Conservation (phyloP, 2,888 invertebrate species). For the Andrena haemorrhoa region DNA sequence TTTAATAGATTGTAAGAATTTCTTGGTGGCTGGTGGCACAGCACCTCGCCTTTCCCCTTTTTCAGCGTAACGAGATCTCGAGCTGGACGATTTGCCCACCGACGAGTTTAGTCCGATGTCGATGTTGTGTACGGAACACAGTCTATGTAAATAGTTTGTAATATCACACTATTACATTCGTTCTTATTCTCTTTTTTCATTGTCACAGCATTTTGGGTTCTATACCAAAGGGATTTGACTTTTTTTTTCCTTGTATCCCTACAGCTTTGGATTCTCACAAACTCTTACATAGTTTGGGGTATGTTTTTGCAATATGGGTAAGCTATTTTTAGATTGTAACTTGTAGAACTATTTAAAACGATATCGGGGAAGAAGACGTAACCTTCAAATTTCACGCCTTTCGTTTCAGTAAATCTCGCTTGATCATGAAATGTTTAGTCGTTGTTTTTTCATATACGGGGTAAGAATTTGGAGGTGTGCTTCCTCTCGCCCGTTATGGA, state of each 20-base stretch:
- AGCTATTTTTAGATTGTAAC: constrained; percentile 74
- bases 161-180: constrained; percentile 58
- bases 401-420: neutral
- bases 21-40: constrained; percentile 66
- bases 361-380: constrained; percentile 72
- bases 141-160: constrained; percentile 77
- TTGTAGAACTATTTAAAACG: constrained; percentile 63
- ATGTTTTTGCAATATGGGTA: constrained; percentile 77
- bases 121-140: constrained; percentile 62
- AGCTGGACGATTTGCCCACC: constrained; percentile 77
- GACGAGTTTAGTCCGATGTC: constrained; percentile 67
- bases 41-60: constrained; percentile 73
- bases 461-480: constrained; percentile 69
- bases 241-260: constrained; percentile 67
- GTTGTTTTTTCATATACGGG: neutral
- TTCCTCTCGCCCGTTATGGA: constrained; percentile 67
- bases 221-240: constrained; percentile 55
- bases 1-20: constrained; percentile 77
- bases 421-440: neutral
- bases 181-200: constrained; percentile 53
- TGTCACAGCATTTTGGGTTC: constrained; percentile 59
- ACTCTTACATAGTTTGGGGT: constrained; percentile 73
- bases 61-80: constrained; percentile 80
- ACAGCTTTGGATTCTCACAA: constrained; percentile 78
- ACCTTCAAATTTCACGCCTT: constrained; percentile 68